These are phyloP conservation scores for Melanotaenia nigrans DNA, from an alignment of 2,797 vertebrate species.

Conservation along the genomic window DNA sequence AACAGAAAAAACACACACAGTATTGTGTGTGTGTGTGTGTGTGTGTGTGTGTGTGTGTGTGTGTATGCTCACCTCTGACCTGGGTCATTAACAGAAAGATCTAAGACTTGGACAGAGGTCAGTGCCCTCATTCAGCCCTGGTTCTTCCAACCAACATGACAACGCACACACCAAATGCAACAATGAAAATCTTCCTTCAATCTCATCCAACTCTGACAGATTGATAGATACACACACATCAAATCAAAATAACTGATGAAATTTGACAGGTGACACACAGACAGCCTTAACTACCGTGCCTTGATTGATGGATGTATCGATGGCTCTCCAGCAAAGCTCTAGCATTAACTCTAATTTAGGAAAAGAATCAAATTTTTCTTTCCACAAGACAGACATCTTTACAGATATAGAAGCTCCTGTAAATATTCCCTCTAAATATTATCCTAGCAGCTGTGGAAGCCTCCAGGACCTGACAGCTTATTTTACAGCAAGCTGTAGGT, in stretches of 20 bases:
- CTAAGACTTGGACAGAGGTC: conserved; percentile 53
- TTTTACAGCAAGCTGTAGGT: conserved; percentile 42
- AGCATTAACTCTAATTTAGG: conserved; percentile 64
- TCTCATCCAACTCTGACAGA: conserved; percentile 45
- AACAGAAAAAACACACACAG: conserved; percentile 19
- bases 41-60: conserved; percentile 9
- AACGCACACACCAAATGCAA: conserved; percentile 18
- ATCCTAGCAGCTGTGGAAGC: conserved; percentile 50
- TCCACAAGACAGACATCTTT: conserved; percentile 39
- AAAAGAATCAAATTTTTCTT: conserved; percentile 46
- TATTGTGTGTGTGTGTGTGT: conserved; percentile 6
- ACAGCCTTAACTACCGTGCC: conserved; percentile 12
- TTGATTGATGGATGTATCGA: conserved; percentile 43
- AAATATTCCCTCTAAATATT: conserved; percentile 72
- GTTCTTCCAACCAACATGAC: conserved; percentile 38
- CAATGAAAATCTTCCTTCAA: conserved; percentile 53
- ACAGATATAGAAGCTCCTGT: conserved; percentile 58
- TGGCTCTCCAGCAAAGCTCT: conserved; percentile 32
- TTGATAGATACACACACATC: conserved; percentile 44
- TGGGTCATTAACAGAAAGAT: conserved; percentile 48
- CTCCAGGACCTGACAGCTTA: conserved; percentile 55
- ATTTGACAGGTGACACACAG: conserved; percentile 20
- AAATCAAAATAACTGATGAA: conserved; percentile 50
- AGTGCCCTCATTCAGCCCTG: conserved; percentile 40
- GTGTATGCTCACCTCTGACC: conserved; percentile 56